Base-by-base conservation (phyloP, 1,140 invertebrate genomes). In the Drosophila pachea region DNA sequence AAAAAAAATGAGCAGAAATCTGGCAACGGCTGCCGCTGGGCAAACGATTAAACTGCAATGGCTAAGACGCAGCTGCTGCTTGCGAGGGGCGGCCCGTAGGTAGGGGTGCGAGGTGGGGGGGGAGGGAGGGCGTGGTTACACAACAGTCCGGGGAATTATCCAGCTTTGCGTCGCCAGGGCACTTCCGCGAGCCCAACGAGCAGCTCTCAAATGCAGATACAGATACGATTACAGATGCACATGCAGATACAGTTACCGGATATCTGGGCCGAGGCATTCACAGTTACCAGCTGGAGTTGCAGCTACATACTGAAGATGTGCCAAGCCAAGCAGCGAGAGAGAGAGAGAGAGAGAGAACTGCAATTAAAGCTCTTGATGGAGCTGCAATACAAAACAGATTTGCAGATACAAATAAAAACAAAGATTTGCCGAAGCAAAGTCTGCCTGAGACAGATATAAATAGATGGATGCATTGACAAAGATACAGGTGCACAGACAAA, bases 41-140 rank as follows among this genome's bases (percentile, higher is more conserved):
- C 79, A 83, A 84, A 83, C 79, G 84, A 83, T 83, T 78, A 84
- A 78, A 76, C 61, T 52, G 45, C 68, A 67, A 74, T 32, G 40
- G 36, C 49, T 16, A 63, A 53, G 59, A 45, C 42, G 54, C 36
- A 22, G 48, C 35, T 43, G 40, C 42, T 33, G 38, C 53, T 35
- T 8, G 29, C 38, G 11, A 22, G 5, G 47, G 42, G 36, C 33
- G 61, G 32, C 53, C 9, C 11, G 49, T 8, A 29, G 33, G 35
- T 4, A 3, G 7, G 38, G 35, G 58, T 35, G 47, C 42, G n/a
- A 35, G 49, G 11, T 32, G 5, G 47, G 42, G 36, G 42, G 52
- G 32, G 61, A 9, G 11, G 49, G 8, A 29, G 33, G 35, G 7
- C 12, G 7, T 33, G 45, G 12, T 48, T 14, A 22, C 60, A 70